These are phyloP conservation scores for Aerospiza tachiro DNA, from an alignment of 2,797 vertebrate species.

Conservation along the genomic window DNA sequence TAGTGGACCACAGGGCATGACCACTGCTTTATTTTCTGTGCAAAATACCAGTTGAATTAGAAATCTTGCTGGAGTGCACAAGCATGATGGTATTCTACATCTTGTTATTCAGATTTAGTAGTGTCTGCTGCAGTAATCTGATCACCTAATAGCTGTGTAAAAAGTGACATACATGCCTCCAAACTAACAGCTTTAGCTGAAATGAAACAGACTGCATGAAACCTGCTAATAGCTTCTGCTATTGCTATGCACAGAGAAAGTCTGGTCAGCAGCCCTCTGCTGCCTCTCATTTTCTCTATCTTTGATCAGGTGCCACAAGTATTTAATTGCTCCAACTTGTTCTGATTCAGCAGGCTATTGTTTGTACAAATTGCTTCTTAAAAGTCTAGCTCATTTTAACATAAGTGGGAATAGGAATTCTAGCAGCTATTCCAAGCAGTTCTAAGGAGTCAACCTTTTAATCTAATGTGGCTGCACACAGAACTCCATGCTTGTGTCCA, in stretches of 20 bases:
- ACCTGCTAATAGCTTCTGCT: accelerated
- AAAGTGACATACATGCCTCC: accelerated
- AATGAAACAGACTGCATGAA: neutral
- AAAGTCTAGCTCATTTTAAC: neutral
- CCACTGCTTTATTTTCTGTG: neutral
- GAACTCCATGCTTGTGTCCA: neutral
- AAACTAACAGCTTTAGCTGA: neutral
- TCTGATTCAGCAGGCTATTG: accelerated
- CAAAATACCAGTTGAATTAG: accelerated
- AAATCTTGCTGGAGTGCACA: neutral
- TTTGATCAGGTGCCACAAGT: neutral
- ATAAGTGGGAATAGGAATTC: accelerated
- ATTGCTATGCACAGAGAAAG: accelerated
- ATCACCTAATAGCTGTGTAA: neutral
- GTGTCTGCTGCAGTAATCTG: neutral
- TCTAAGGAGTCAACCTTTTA: neutral
- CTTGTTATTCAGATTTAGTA: accelerated
- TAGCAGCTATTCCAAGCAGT: neutral
- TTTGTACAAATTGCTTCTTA: neutral
- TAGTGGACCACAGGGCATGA: accelerated
- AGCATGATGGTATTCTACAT: accelerated
- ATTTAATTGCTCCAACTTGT: accelerated
- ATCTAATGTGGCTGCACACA: neutral
- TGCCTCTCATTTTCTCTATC: accelerated
- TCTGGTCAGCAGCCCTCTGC: neutral